Base-by-base conservation (phyloP, 2,888 invertebrate species). In the Phaedon cochleariae region DNA sequence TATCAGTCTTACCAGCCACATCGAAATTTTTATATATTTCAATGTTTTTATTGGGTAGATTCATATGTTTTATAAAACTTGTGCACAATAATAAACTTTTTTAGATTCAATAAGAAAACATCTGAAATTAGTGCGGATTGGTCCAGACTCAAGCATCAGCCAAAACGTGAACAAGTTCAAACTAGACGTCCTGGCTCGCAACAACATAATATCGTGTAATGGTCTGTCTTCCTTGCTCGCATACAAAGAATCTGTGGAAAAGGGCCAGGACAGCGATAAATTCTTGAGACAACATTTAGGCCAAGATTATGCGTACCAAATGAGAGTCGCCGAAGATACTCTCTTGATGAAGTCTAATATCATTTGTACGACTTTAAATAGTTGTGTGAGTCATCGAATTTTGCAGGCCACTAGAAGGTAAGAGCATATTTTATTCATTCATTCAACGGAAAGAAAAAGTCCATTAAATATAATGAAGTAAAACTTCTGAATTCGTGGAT, bases 81-180 rank as follows among this genome's bases (percentile, higher is more conserved):
- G 12, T 20, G 9, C 4, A 15, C 1, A 17, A 18, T 17, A 52
- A 52, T 15, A n/a, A 17, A 52, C 18, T 20, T 12, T 46, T 74
- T 74, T 65, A 79, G 78, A 63, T 18, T 34, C 22, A 2, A 62
- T 72, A 3, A 69, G 65, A 53, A 69, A 62, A 46, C 54, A 71
- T 51, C 59, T 79, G 6, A 78, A 75, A 62, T 61, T 77, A 18
- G 84, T 89, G 4, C 81, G 89, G 48, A 81, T 86, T 22, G 89
- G 89, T 1, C 84, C 84, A 17, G 69, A 69, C 1, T 81, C 84
- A 37, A 77, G 80, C 26, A 85, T 87, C 73, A 82, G 85, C 72
- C 72, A 79, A 4, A 78, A 76, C 18, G 84, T 86, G 0, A 81
- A 79, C 63, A 73, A 77, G 4, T 82, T 85, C 67, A 84, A 84